These are phyloP conservation scores for Etheostoma nigrum DNA, from an alignment of 2,797 vertebrate genomes.

Conservation along the genomic window DNA sequence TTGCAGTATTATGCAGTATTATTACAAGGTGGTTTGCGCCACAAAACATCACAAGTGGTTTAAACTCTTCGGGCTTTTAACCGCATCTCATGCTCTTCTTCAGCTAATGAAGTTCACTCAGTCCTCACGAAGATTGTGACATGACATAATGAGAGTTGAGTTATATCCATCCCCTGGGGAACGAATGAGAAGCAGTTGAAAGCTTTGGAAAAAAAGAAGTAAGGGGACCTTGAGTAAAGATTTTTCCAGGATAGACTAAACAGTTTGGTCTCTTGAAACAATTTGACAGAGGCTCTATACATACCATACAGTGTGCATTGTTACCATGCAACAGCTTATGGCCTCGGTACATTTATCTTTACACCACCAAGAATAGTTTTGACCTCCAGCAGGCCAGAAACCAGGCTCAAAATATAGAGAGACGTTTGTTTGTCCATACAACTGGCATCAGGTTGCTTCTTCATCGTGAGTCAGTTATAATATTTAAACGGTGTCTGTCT, in stretches of 20 bases:
- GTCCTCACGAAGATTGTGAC: neutral
- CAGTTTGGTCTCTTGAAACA: neutral
- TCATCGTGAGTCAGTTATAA: constrained; percentile 19
- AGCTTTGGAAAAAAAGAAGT: neutral
- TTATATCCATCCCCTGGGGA: neutral
- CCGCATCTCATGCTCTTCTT: neutral
- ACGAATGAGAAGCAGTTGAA: neutral
- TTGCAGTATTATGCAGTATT: too few relatives aligned
- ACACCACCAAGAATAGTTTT: constrained; percentile 13
- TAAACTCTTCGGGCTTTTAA: too few relatives aligned
- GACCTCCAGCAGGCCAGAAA: constrained; percentile 10
- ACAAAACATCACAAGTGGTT: too few relatives aligned
- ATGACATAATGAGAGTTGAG: neutral
- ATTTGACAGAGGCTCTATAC: neutral
- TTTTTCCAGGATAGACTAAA: neutral
- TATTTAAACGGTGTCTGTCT: constrained; percentile 37
- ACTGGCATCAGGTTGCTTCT: constrained; percentile 22
- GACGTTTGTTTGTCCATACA: constrained; percentile 13
- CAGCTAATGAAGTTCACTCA: neutral
- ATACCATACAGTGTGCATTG: neutral
- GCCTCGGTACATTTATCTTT: constrained; percentile 6
- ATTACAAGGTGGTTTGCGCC: too few relatives aligned
- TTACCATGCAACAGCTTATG: neutral
- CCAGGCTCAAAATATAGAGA: neutral
- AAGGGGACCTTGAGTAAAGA: neutral